phyloP scores from a whole-genome alignment of 2,888 invertebrate species.

The Volucella inanis region DNA sequence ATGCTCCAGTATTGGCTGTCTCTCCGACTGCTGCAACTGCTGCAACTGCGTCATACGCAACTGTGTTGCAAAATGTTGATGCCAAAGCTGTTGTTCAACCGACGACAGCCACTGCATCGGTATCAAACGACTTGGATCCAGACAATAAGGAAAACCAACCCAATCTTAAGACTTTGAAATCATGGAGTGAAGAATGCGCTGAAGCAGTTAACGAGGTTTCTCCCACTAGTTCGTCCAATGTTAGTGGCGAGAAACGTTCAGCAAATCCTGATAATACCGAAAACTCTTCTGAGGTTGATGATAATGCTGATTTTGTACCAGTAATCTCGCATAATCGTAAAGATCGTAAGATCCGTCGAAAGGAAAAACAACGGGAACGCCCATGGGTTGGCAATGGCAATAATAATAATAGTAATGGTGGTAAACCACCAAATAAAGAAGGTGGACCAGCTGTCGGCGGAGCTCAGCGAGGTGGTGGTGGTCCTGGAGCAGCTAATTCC shows the following conservation, averaged over 20 bases:
- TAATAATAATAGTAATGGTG: conserved; percentile 51
- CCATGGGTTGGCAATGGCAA: conserved; percentile 73
- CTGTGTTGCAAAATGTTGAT: conserved; percentile 87
- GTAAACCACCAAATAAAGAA: conserved; percentile 76
- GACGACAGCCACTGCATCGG: conserved; percentile 28
- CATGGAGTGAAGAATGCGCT: conserved; percentile 82
- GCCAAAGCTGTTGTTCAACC: conserved; percentile 76
- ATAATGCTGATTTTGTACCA: conserved; percentile 82
- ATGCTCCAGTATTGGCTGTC: conserved; percentile 58
- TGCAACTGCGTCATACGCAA: conserved; percentile 88
- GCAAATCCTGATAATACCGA: conserved; percentile 80
- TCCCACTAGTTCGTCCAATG: conserved; percentile 27
- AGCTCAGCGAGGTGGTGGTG: conserved; percentile 6
- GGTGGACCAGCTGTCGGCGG: conserved; percentile 59
- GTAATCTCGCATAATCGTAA: conserved; percentile 82
- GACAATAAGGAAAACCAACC: conserved; percentile 80
- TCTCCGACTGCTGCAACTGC: conserved; percentile 77
- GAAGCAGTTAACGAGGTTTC: conserved; percentile 75
- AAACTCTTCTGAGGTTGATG: conserved; percentile 82
- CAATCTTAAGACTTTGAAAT: conserved; percentile 79
- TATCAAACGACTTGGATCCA: conserved; percentile 66
- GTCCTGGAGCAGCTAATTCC: conserved; percentile 34
- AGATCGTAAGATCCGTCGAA: conserved; percentile 82
- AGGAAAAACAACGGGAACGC: conserved; percentile 80
- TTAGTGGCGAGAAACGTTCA: conserved; percentile 82